Evolutionary conservation across 2,888 invertebrate genomes (phyloP), one percentile per base, ranked within the genome.

Genomic region (Andricus curvator): DNA sequence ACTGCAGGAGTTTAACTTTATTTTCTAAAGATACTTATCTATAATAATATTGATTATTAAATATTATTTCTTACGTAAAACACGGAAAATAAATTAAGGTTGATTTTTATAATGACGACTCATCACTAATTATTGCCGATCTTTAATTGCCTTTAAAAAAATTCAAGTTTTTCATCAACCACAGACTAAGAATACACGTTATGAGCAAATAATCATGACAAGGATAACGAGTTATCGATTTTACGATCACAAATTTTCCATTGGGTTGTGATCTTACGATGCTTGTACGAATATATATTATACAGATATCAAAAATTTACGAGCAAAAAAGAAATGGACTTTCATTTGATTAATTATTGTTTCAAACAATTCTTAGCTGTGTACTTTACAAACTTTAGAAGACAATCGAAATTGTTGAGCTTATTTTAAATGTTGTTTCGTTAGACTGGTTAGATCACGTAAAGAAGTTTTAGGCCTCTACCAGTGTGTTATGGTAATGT

Each of bases 181-280:
- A 11, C 20, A 20, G 13, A 4, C 25, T 29, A 9, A 29, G 48
- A 33, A 51, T 70, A 51, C 17, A 51, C 17, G 15, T 15, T 8
- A 5, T n/a, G 29, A n/a, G 33, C 13, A n/a, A 74, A 74, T 51
- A 74, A 74, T 13, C 41, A 67, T 74, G 33, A 37, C 74, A 33
- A 74, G 74, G 74, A 74, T 56, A 74, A 74, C 56, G 33, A 74
- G 74, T 56, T 56, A 74, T 56, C 13, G 29, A 33, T 56, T 74
- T 74, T 74, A 74, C n/a, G 51, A 70, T 70, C 15, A 20, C 29
- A n/a, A 29, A 29, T 70, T 70, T 33, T 51, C 20, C 22, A 15
- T 29, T 68, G 20, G 17, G 9, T 33, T 51, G 29, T 29, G 25
- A 68, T 48, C 48, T 51, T 68, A 68, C 25, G 48, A 68, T 56